Evolutionary conservation across 2,113 vertebrate species (phyloP), one percentile per base, ranked within the genome.

Genomic region (Melozone crissalis): DNA sequence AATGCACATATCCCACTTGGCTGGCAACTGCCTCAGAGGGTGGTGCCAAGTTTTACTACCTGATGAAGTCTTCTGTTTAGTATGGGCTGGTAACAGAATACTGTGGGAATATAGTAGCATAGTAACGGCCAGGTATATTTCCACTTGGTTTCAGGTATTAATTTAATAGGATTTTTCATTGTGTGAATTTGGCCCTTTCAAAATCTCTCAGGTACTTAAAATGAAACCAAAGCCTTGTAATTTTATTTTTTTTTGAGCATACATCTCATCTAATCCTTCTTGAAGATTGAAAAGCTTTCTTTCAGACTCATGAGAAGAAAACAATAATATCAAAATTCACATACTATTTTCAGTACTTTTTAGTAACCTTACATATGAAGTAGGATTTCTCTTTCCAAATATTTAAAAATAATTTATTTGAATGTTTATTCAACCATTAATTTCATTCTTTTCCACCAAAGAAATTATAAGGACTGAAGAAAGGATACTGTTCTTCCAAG

Each of bases 1-100:
- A 2, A 1, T 18, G 9, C 5, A 1, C 24, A 33, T 33, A 41
- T 59, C 6, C 11, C 5, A 13, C 5, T 46, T 41, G 30, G 23
- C 6, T 37, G 33, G 39, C 7, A 75, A 28, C 2, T 37, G 7
- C 3, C n/a, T 46, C 13, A 52, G 15, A 67, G 4, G n/a, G 17
- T 5, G 43, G 26, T n/a, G 26, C 23, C n/a, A 30, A 21, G 4
- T 62, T 79, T 57, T 67, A 9, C 10, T 49, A 4, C 5, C 15
- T 44, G 9, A 46, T 54, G 20, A 63, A 57, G 3, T 24, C 23
- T 84, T 52, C 15, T 63, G 10, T 67, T 87, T 19, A 15, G 6
- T 79, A 79, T 86, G 16, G 43, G 13, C 19, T 86, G 35, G 33
- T n/a, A 52, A 43, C 7, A 67, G 11, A 78, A 67, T 3, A 30